Evolutionary conservation across 2,113 vertebrate genomes (phyloP).

Genomic region (Nesogale talazaci): DNA sequence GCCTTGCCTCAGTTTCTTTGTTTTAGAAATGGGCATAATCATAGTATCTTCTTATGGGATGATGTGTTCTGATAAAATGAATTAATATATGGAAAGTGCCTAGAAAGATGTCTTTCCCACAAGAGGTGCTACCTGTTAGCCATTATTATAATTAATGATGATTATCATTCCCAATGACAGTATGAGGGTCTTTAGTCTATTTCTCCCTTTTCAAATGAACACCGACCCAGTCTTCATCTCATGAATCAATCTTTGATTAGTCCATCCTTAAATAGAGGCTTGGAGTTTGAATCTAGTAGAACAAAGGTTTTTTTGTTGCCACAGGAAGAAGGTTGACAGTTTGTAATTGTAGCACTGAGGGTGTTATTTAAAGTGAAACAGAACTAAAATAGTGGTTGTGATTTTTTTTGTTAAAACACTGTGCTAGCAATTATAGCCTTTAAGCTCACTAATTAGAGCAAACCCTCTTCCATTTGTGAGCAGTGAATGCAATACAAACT

Average conservation of each 20-base stretch:
- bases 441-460: background rate
- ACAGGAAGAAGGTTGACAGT: background rate
- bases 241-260: background rate
- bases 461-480: background rate
- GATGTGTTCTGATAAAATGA: background rate
- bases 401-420: background rate
- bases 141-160: background rate
- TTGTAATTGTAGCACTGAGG: background rate
- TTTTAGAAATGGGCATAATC: background rate
- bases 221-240: background rate
- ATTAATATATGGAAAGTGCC: background rate
- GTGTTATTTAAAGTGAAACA: background rate
- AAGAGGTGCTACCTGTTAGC: background rate
- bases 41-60: background rate
- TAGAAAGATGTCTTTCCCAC: background rate
- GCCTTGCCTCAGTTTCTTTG: background rate
- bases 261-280: background rate
- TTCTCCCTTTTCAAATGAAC: background rate
- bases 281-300: background rate
- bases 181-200: background rate
- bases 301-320: background rate
- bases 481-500: background rate
- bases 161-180: background rate
- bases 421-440: background rate
- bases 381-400: conserved; percentile 43